Base-by-base conservation (phyloP, 2,113 vertebrate genomes). In the Corythornis vintsioides region DNA sequence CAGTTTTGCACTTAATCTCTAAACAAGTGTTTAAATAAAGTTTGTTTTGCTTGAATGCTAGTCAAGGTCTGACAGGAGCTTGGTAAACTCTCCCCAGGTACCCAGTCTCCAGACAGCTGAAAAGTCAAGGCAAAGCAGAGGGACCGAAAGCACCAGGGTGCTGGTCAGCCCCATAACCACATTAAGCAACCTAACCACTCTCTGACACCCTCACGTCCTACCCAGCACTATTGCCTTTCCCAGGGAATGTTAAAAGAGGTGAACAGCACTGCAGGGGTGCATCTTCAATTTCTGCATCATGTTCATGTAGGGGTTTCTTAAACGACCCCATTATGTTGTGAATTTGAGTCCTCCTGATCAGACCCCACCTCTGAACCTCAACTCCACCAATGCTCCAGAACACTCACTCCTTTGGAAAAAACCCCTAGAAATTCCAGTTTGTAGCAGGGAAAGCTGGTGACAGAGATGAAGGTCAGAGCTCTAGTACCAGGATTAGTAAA, bases 1-100 rank as follows among this genome's bases (percentile, higher is more conserved):
- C 21, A 70, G 83, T 94, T 94, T 96, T 85, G 81, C 84, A 94
- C 90, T 79, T 93, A 90, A 95, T 96, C 63, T 79, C 84, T 87
- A 92, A 96, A 82, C 77, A 94, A 95, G 77, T 91, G 81, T 85
- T 95, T 89, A 77, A 95, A 87, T 90, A 80, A 82, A 83, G 59
- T 93, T 83, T 89, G 63, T 95, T 92, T 89, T 94, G 33, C 64
- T 87, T 92, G 86, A 94, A 76, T 52, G 22, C 55, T 94, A 86
- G 66, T 93, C 81, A 90, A 45, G n/a, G 66, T 85, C 74, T 5
- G 26, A 87, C 42, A 87, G 47, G 77, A 94, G 50, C 57, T 4
- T 38, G 64, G 64, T 80, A 77, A 94, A 26, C 21, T 80, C 55
- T 79, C 70, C 70, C 13, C 25, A 64, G 84, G 31, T 52, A 74